phyloP scores from a whole-genome alignment of 1,140 invertebrate species.

The Drusus annulatus region DNA sequence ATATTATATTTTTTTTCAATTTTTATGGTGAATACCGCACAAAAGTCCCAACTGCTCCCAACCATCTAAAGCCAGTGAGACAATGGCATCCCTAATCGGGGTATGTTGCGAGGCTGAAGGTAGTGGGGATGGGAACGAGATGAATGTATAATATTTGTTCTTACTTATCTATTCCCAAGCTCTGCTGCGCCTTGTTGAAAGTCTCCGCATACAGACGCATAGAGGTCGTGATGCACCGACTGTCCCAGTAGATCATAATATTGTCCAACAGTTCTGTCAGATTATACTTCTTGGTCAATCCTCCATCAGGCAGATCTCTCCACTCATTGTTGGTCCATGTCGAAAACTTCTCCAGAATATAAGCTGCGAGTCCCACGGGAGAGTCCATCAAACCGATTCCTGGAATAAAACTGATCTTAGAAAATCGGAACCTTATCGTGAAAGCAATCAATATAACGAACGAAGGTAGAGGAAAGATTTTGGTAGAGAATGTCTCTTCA shows the following conservation, averaged over 20 bases:
- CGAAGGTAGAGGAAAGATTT: too few relatives aligned
- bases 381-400: constrained; percentile 75
- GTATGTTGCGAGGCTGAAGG: too few relatives aligned
- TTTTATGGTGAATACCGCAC: too few relatives aligned
- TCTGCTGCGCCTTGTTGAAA: constrained; percentile 62
- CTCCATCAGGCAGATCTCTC: constrained; percentile 71
- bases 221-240: constrained; percentile 78
- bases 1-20: too few relatives aligned
- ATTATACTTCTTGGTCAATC: constrained; percentile 73
- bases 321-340: constrained; percentile 73
- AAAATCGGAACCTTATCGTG: neutral
- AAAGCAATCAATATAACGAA: too few relatives aligned
- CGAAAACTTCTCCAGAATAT: constrained; percentile 84
- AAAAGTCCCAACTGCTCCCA: too few relatives aligned
- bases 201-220: constrained; percentile 78
- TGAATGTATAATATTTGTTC: too few relatives aligned
- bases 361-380: constrained; percentile 79
- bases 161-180: constrained; percentile 65
- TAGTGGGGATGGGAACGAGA: too few relatives aligned
- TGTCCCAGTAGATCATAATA: constrained; percentile 85
- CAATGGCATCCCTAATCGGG: too few relatives aligned
- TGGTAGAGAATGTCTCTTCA: too few relatives aligned
- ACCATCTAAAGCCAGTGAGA: too few relatives aligned
- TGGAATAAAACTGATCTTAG: constrained; percentile 59
- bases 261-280: constrained; percentile 80